phyloP scores from a whole-genome alignment of 2,888 invertebrate genomes.

The Phyto melanocephala region DNA sequence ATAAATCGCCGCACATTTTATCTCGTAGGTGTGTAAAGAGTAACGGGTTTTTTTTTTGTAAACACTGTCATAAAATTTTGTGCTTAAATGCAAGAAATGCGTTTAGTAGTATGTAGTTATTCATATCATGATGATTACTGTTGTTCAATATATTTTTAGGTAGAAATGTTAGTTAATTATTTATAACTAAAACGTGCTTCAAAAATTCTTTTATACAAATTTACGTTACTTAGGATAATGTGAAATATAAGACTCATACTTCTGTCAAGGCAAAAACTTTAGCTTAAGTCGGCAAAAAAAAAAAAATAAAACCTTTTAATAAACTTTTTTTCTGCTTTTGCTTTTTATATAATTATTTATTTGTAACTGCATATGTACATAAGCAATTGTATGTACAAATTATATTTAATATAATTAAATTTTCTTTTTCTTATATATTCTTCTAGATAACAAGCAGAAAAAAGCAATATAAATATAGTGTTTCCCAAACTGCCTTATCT shows the following conservation, averaged over 20 bases:
- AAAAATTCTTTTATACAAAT: slow-evolving; percentile 2
- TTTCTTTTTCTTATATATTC: slow-evolving; percentile 44
- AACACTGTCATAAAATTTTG: not conserved
- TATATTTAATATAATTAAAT: slow-evolving; percentile 22
- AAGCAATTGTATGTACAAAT: not conserved
- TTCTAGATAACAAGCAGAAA: slow-evolving; percentile 68
- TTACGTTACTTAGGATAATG: not conserved
- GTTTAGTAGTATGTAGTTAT: not conserved
- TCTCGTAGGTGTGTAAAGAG: not conserved
- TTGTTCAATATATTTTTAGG: not conserved
- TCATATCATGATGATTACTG: slow-evolving; percentile 1
- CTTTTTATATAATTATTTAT: slow-evolving; percentile 26
- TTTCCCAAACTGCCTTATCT: slow-evolving; percentile 64
- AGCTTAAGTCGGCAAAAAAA: not conserved
- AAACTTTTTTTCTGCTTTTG: not conserved
- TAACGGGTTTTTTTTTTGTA: slow-evolving; percentile 3
- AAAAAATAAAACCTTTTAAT: slow-evolving; percentile 38
- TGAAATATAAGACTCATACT: not conserved
- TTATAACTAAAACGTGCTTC: slow-evolving; percentile 66
- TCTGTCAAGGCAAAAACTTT: not conserved
- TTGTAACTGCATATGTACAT: not conserved
- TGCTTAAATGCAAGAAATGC: not conserved
- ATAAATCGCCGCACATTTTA: not conserved
- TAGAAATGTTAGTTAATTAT: slow-evolving; percentile 62
- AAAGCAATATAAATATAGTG: slow-evolving; percentile 32